phyloP scores from a whole-genome alignment of 2,888 invertebrate species.

The Sturmia bella region DNA sequence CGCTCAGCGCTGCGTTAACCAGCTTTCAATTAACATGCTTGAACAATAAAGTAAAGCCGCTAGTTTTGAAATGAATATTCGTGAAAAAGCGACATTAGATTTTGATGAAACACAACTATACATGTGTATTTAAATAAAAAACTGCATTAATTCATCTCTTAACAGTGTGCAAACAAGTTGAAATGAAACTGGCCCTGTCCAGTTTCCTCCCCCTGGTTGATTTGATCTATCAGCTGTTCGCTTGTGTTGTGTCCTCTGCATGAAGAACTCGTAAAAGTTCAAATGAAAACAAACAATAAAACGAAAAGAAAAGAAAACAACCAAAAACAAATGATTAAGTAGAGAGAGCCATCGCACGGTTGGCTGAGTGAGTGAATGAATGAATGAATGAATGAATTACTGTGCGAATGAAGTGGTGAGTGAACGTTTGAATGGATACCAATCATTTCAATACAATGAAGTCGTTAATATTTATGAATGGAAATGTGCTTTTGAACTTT shows the following conservation, averaged over 20 bases:
- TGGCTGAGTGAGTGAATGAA: neutral
- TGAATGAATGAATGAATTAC: slow-evolving; percentile 22
- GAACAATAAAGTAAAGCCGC: too few relatives aligned
- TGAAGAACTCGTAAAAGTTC: slow-evolving; percentile 54
- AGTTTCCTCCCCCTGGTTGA: neutral
- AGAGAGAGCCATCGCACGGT: slow-evolving; percentile 43
- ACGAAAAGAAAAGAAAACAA: slow-evolving; percentile 11
- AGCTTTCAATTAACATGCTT: too few relatives aligned
- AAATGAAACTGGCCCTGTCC: too few relatives aligned
- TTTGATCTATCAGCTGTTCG: slow-evolving; percentile 56
- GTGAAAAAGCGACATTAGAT: too few relatives aligned
- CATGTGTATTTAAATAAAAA: slow-evolving; percentile 28
- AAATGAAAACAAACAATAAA: slow-evolving; percentile 61
- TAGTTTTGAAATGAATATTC: too few relatives aligned
- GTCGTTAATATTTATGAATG: slow-evolving; percentile 7
- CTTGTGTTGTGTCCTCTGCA: slow-evolving; percentile 32
- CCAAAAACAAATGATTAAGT: slow-evolving; percentile 59
- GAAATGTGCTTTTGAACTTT: slow-evolving; percentile 20
- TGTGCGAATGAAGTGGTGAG: slow-evolving; percentile 20
- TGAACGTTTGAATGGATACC: slow-evolving; percentile 3
- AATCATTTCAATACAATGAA: neutral
- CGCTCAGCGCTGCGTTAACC: too few relatives aligned
- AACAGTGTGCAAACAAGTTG: slow-evolving; percentile 54
- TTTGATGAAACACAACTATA: too few relatives aligned
- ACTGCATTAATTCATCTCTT: slow-evolving; percentile 51